Evolutionary conservation across 1,140 invertebrate species (phyloP).

Genomic region (Sitophilus oryzae): DNA sequence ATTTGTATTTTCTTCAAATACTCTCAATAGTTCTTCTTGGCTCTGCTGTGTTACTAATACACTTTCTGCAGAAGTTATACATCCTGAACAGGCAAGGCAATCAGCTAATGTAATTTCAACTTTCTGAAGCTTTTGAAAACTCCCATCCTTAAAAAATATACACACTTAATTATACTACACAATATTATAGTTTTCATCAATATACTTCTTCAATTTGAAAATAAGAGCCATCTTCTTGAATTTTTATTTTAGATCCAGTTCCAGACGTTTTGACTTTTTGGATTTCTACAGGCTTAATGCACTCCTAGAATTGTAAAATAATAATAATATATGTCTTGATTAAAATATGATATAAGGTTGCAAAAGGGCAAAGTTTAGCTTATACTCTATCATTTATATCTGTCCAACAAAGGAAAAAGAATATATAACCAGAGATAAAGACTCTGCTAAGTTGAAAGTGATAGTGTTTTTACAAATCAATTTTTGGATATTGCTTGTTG

Average conservation of each 20-base stretch:
- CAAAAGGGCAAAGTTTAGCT: no score
- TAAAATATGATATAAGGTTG: no score
- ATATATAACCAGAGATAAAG: no score
- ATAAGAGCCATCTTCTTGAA: conserved; percentile 78
- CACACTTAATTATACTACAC: neutral
- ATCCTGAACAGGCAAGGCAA: conserved; percentile 97
- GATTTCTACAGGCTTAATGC: conserved; percentile 89
- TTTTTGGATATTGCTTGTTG: no score
- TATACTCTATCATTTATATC: no score
- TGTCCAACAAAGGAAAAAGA: no score
- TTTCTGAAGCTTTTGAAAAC: conserved; percentile 65
- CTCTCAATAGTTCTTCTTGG: conserved; percentile 80
- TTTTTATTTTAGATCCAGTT: conserved; percentile 79
- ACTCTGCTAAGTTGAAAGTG: no score
- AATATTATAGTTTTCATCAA: conserved; percentile 2
- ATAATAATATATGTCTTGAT: no score
- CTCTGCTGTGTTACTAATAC: conserved; percentile 94
- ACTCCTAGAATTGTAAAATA: conserved; percentile 88
- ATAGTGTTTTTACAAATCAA: no score
- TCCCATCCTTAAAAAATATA: conserved; percentile 35
- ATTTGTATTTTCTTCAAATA: conserved; percentile 55
- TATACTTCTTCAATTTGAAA: conserved; percentile 61
- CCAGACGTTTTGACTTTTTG: conserved; percentile 58
- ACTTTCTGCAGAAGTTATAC: conserved; percentile 97
- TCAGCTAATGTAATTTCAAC: conserved; percentile 93